Conservation (phyloP, 1,140 invertebrate genomes). For the Telenomus remus region DNA sequence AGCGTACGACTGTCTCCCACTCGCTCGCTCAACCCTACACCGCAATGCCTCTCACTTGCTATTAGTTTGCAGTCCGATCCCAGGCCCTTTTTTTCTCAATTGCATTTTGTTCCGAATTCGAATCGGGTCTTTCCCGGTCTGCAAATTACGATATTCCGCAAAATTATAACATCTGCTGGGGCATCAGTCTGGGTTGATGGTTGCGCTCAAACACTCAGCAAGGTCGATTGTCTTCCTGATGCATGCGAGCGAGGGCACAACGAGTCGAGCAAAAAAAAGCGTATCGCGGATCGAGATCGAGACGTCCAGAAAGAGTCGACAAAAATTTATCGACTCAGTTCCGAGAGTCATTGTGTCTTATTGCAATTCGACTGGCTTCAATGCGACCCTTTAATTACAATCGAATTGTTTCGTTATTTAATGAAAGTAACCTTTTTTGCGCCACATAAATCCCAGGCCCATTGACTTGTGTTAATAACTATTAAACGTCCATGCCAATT, state of each 20-base stretch:
- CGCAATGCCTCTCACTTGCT: slow-evolving; percentile 27
- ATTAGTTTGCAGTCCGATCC: slow-evolving; percentile 49
- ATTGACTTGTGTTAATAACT: slow-evolving; percentile 44
- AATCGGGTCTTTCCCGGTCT: slow-evolving; percentile 60
- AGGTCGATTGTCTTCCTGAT: slow-evolving; percentile 61
- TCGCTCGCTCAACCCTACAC: slow-evolving; percentile 11
- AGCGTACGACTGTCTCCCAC: slow-evolving; percentile 50
- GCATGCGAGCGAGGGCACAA: slow-evolving; percentile 53
- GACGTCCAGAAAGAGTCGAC: slow-evolving; percentile 35
- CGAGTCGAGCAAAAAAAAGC: slow-evolving; percentile 59
- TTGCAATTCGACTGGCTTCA: slow-evolving; percentile 29
- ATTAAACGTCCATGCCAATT: slow-evolving; percentile 47
- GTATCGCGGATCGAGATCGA: slow-evolving; percentile 54
- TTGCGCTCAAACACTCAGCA: neutral
- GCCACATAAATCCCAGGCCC: slow-evolving; percentile 19
- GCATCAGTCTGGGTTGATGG: slow-evolving; percentile 44
- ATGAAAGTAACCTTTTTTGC: slow-evolving; percentile 39
- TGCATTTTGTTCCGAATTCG: slow-evolving; percentile 63
- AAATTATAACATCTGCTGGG: slow-evolving; percentile 74
- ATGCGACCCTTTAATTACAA: slow-evolving; percentile 52
- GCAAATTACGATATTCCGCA: slow-evolving; percentile 70
- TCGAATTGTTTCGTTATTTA: slow-evolving; percentile 52
- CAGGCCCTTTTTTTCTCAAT: slow-evolving; percentile 57
- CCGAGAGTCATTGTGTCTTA: slow-evolving; percentile 49
- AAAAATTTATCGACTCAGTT: slow-evolving; percentile 54